Evolutionary conservation across 2,113 vertebrate genomes (phyloP), one percentile per base, ranked within the genome.

Genomic region (Podarcis cretensis): DNA sequence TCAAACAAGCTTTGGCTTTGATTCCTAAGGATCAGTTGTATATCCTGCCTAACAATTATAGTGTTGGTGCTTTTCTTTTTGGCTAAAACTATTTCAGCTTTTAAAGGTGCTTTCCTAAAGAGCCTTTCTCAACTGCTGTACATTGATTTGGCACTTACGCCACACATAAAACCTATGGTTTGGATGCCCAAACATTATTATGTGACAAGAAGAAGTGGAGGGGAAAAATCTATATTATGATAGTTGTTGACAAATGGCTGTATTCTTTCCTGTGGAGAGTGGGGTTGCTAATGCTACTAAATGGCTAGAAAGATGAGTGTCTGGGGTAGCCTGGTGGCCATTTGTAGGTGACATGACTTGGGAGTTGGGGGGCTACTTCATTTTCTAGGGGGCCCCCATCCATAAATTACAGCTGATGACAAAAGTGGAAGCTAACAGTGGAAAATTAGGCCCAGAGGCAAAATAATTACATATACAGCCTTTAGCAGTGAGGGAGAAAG

Each of bases 391-490:
- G 81, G 73, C 4, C 94, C 95, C 90, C 92, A 94, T 97, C 96
- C 97, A 97, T 98, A 97, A 98, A 98, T 98, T 98, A 98, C 93
- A 96, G 95, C 95, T 95, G 96, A 96, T 97, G 97, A 97, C 97
- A 97, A 97, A 97, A 97, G 96, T 96, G 94, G 96, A 96, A 97
- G 95, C 96, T 97, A 97, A 97, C 96, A 96, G 97, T 97, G 97
- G 96, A 97, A 97, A 97, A 98, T 97, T 97, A 98, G 96, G 97
- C 96, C 97, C 96, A 97, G 97, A 97, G 97, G 97, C 97, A 97
- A 98, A 98, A 98, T 97, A 98, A 98, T 98, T 98, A 98, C 97
- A 98, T 97, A 97, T 97, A 97, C 96, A 98, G 97, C 97, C 97
- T 96, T 98, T 97, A 97, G 97, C 97, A 96, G 96, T 96, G 95